Percentiles rank a stretch among this genome's conserved stretches.
These are phyloP conservation scores for Colostygia pectinataria DNA, from an alignment of 2,888 invertebrate species.

Conservation along the genomic window DNA sequence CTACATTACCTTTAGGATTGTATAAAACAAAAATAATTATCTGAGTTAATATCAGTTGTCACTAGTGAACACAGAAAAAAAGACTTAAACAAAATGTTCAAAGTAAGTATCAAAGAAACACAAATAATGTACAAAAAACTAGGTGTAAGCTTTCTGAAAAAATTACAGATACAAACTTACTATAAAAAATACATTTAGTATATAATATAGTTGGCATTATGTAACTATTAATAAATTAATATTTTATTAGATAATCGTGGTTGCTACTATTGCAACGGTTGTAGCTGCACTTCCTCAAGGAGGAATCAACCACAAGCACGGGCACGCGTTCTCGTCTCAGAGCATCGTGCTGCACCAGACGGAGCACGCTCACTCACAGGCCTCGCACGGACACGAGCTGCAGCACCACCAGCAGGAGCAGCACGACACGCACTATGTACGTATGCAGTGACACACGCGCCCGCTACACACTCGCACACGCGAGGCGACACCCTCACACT, in stretches of 20 bases:
- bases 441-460: slow-evolving; percentile 3
- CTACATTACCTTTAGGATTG: slow-evolving; percentile 10
- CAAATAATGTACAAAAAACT: background rate
- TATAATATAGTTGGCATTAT: too few species aligned
- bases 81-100: slow-evolving; percentile 25
- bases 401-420: slow-evolving; percentile 17
- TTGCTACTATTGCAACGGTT: slow-evolving; percentile 1
- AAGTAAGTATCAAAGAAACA: slow-evolving; percentile 20
- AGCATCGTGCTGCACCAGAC: slow-evolving; percentile 47
- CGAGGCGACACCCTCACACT: background rate
- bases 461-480: background rate
- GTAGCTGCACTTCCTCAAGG: slow-evolving; percentile 14
- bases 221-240: too few species aligned
- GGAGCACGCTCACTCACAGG: too few species aligned
- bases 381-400: slow-evolving; percentile 17
- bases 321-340: slow-evolving; percentile 46
- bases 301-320: slow-evolving; percentile 26
- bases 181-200: too few species aligned
- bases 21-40: slow-evolving; percentile 27
- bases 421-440: slow-evolving; percentile 25
- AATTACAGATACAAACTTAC: too few species aligned
- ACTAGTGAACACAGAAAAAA: slow-evolving; percentile 12
- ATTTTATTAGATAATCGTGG: slow-evolving; percentile 10
- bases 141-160: too few species aligned
- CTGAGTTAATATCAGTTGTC: slow-evolving; percentile 25